Conservation (phyloP, 2,888 invertebrate species). For the Leptarthrus brevirostris region DNA sequence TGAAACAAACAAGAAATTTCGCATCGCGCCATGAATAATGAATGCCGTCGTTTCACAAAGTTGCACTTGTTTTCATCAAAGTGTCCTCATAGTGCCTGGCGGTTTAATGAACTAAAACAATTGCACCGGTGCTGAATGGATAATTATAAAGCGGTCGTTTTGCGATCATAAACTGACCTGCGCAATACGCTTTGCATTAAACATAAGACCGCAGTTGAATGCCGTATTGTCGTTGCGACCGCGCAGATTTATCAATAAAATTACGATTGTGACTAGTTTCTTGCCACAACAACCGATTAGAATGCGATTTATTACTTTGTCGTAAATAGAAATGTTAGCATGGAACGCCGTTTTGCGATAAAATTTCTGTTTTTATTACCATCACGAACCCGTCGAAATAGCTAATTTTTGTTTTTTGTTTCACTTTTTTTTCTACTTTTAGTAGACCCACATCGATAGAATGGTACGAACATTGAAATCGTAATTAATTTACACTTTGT, state of each 20-base stretch:
- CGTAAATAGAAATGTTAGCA: no score
- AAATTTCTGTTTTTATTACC: not conserved
- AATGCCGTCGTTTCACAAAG: not conserved
- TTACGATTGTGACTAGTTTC: no score
- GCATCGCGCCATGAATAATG: not conserved
- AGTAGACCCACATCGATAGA: not conserved
- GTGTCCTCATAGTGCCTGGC: no score
- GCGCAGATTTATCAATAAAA: no score
- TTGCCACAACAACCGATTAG: no score
- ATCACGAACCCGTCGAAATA: not conserved
- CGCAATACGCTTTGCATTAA: conserved; percentile 6
- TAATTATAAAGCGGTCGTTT: not conserved
- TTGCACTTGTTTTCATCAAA: not conserved
- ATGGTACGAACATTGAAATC: not conserved
- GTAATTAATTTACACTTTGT: not conserved
- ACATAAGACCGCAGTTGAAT: not conserved
- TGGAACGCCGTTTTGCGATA: not conserved
- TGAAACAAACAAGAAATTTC: not conserved
- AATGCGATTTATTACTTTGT: no score
- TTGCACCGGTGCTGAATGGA: not conserved
- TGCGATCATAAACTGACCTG: not conserved
- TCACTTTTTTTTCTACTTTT: not conserved
- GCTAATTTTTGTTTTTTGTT: not conserved
- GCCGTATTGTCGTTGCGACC: no score
- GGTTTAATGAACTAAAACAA: conserved; percentile 6